Conservation (phyloP, 2,888 invertebrate species). For the Phaedon cochleariae region DNA sequence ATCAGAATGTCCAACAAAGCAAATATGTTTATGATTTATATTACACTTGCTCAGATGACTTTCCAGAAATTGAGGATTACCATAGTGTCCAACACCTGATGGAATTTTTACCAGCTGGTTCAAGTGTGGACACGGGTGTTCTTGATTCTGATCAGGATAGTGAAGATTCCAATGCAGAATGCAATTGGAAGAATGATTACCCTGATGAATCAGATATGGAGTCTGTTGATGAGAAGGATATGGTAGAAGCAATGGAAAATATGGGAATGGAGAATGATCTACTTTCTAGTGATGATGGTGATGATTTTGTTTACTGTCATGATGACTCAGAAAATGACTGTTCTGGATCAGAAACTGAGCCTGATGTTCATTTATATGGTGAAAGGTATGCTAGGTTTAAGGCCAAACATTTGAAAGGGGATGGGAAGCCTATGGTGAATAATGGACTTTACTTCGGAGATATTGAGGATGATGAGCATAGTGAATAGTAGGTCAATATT, state of each 20-base stretch:
- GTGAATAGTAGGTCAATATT: not conserved
- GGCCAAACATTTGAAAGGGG: constrained; percentile 60
- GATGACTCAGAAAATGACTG: constrained; percentile 55
- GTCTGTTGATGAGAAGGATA: constrained; percentile 70
- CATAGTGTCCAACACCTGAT: constrained; percentile 60
- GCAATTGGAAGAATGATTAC: constrained; percentile 81
- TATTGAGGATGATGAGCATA: constrained; percentile 49
- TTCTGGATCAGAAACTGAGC: constrained; percentile 55
- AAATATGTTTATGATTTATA: constrained; percentile 73
- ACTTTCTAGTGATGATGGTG: constrained; percentile 58
- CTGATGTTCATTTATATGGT: constrained; percentile 70
- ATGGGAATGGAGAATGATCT: constrained; percentile 53
- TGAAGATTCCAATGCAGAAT: constrained; percentile 82
- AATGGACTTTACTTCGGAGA: constrained; percentile 49
- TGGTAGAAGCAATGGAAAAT: constrained; percentile 67
- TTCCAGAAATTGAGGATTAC: constrained; percentile 60
- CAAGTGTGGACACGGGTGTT: constrained; percentile 60
- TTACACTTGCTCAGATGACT: constrained; percentile 65
- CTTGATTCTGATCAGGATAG: constrained; percentile 64
- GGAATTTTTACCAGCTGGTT: constrained; percentile 59
- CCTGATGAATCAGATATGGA: constrained; percentile 68
- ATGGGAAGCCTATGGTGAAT: constrained; percentile 38
- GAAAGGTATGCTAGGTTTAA: constrained; percentile 74
- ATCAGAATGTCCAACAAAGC: constrained; percentile 33
- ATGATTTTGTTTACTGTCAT: constrained; percentile 59